A percentile compares a stretch with the other conserved stretches of the same genome.
Evolutionary conservation across 92 coral and sea anemone genomes (phyloP).

Genomic region (Nematostella vectensis): DNA sequence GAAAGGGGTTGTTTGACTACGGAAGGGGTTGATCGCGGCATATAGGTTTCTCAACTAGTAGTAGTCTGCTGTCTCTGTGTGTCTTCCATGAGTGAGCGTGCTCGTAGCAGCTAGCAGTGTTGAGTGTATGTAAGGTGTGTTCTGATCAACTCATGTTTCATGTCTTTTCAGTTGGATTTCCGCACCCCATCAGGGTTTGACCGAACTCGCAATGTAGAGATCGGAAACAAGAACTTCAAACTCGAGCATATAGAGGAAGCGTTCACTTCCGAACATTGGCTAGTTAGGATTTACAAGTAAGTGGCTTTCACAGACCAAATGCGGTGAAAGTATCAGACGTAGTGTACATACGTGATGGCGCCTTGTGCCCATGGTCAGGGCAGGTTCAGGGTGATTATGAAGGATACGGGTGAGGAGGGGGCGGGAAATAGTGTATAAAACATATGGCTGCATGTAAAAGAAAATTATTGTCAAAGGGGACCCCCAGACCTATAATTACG

Average conservation of each 20-base stretch:
- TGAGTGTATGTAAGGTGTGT: too few relatives aligned
- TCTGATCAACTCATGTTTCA: too few relatives aligned
- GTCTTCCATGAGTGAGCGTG: too few relatives aligned
- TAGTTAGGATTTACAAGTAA: constrained; percentile 98
- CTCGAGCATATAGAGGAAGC: constrained; percentile 94
- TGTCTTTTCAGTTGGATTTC: constrained; percentile 78
- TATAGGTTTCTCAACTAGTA: too few relatives aligned
- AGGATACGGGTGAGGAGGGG: neutral
- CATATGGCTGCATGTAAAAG: too few relatives aligned
- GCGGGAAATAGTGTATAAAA: too few relatives aligned
- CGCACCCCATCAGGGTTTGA: constrained; percentile 97
- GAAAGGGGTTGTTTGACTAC: too few relatives aligned
- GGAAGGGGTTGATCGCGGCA: too few relatives aligned
- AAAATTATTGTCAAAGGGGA: too few relatives aligned
- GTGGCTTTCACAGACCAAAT: constrained; percentile 4
- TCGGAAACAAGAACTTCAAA: constrained; percentile 89
- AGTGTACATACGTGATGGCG: neutral
- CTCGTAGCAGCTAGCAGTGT: too few relatives aligned
- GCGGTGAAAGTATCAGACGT: neutral
- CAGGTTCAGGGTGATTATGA: neutral
- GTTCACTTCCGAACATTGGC: constrained; percentile 98
- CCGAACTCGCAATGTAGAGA: constrained; percentile 98
- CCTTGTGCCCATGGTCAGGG: neutral
- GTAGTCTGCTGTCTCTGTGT: too few relatives aligned
- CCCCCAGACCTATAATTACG: too few relatives aligned